phyloP scores from a whole-genome alignment of 2,797 vertebrate genomes.

The Alcedo atthis region DNA sequence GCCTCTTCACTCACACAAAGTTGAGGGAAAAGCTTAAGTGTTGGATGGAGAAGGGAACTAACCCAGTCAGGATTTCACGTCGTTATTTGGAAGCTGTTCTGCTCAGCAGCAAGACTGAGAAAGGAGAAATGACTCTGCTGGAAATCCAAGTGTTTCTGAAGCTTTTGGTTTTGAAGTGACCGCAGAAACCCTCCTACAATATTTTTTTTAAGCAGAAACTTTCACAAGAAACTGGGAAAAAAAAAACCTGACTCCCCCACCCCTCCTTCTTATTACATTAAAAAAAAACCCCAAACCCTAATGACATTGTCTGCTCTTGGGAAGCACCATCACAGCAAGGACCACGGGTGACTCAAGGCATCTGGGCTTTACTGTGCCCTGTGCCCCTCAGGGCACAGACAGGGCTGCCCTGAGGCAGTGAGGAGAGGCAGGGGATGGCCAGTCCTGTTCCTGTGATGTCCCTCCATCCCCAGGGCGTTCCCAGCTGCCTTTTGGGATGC shows the following conservation, averaged over 20 bases:
- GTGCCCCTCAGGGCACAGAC: rapidly evolving
- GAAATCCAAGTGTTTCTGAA: neutral
- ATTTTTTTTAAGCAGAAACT: neutral
- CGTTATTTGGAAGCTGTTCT: rapidly evolving
- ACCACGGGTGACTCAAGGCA: rapidly evolving
- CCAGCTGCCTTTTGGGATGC: rapidly evolving
- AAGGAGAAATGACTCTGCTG: neutral
- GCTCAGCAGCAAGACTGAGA: neutral
- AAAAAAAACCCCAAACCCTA: neutral
- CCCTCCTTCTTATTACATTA: neutral
- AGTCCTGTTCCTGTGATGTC: rapidly evolving
- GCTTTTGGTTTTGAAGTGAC: neutral
- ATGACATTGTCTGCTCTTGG: rapidly evolving
- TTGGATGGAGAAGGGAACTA: neutral
- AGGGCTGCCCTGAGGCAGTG: rapidly evolving
- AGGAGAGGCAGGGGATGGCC: neutral
- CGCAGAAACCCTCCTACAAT: neutral
- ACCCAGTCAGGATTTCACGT: neutral
- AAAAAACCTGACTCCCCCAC: neutral
- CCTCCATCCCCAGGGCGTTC: neutral
- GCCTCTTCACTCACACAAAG: neutral
- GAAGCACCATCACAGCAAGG: neutral
- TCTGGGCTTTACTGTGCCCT: neutral
- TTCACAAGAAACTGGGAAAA: neutral
- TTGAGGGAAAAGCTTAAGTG: neutral